Evolutionary conservation across 2,113 vertebrate species (phyloP).

Genomic region (Zosterops pallidus): DNA sequence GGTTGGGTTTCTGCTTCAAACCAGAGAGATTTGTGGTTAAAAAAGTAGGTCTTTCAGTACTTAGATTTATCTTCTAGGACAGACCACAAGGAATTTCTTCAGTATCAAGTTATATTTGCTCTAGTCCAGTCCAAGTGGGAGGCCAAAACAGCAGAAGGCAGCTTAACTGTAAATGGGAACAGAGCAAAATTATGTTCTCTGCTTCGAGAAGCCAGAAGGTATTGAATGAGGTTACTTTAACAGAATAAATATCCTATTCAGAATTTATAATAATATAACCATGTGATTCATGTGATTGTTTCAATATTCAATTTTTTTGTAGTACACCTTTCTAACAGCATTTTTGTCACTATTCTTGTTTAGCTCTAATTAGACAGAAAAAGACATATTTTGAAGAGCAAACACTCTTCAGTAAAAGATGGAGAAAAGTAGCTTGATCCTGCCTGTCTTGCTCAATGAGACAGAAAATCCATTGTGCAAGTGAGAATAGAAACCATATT

Average conservation of each 20-base stretch:
- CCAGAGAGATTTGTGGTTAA: background rate
- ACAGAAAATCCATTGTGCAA: background rate
- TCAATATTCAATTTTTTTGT: background rate
- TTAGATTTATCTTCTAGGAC: background rate
- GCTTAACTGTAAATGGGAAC: background rate
- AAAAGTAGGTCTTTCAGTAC: background rate
- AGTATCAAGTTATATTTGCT: background rate
- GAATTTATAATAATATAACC: background rate
- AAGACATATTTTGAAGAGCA: background rate
- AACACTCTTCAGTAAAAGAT: background rate
- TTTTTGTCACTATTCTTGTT: background rate
- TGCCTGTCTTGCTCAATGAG: background rate
- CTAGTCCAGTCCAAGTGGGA: background rate
- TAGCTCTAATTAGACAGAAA: background rate
- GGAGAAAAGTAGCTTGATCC: background rate
- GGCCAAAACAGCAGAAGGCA: background rate
- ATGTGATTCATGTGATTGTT: background rate
- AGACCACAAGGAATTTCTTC: background rate
- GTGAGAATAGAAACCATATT: background rate
- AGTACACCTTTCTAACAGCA: background rate
- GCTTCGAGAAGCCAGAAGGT: background rate
- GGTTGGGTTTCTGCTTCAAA: background rate
- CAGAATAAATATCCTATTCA: background rate
- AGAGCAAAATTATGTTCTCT: background rate
- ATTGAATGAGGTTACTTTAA: background rate